phyloP scores from a whole-genome alignment of 2,888 invertebrate genomes.

The Chironomus tentans region DNA sequence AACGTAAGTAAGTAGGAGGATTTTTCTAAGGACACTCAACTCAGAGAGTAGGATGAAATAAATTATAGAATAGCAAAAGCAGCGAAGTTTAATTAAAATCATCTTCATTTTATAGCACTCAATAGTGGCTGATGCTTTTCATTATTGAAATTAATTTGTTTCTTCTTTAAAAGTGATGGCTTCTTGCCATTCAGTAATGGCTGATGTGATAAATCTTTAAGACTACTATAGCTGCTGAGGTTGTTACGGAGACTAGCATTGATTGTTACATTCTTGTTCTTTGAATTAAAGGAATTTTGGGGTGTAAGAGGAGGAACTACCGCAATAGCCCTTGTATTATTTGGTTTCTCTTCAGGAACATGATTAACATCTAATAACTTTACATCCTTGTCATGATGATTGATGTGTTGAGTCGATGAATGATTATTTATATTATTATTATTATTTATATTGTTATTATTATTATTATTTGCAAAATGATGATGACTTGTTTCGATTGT shows the following conservation, averaged over 20 bases:
- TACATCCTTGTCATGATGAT: not conserved
- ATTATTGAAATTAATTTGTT: slow-evolving; percentile 11
- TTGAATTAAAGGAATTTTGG: slow-evolving; percentile 11
- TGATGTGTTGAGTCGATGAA: not conserved
- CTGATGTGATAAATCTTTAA: slow-evolving; percentile 7
- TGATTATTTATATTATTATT: not conserved
- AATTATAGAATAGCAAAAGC: no score
- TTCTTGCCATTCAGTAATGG: slow-evolving; percentile 8
- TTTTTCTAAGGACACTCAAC: no score
- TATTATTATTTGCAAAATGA: not conserved
- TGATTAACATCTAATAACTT: not conserved
- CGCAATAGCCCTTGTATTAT: not conserved
- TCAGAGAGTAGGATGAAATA: no score
- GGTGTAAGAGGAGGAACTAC: slow-evolving; percentile 9
- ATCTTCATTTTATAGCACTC: no score
- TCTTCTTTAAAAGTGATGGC: slow-evolving; percentile 7
- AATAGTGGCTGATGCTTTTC: slow-evolving; percentile 17
- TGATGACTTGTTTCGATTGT: not conserved
- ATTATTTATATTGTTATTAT: not conserved
- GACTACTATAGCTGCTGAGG: slow-evolving; percentile 1
- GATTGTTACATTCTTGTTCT: slow-evolving; percentile 11
- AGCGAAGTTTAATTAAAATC: no score
- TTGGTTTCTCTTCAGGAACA: not conserved
- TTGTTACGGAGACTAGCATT: not conserved
- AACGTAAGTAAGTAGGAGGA: no score